Base-by-base conservation (phyloP, 1,140 invertebrate species). In the Arion vulgaris region DNA sequence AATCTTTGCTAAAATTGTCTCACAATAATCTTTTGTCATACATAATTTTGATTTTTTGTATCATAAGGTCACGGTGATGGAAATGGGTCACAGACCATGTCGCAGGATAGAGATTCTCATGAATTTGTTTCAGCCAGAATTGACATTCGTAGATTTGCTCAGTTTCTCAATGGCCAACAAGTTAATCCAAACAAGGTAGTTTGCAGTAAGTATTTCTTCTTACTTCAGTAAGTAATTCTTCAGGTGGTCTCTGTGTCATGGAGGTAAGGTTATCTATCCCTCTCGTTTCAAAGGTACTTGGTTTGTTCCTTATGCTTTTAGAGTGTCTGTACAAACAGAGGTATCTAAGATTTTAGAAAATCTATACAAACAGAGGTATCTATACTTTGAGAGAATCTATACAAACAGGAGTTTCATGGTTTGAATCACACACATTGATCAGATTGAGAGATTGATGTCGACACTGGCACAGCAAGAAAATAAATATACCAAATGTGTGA, bases 131-230 rank as follows among this genome's bases (percentile, higher is more conserved):
- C 92, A 39, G 94, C 93, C 4, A 92, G 91, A 41, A 92, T 95
- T 26, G 94, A 94, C 83, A 93, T 94, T 26, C 92, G 92, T 84
- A 94, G 93, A 81, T 93, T 95, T 80, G 86, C 93, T 19, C 94
- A 93, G 83, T 94, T 95, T 83, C 85, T 95, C 23, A 88, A 92
- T 4, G 94, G 94, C 87, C 94, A 95, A 74, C 91, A 93, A 71
- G 88, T 95, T 28, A 94, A 94, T 88, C 94, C 94, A 0, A 90
- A 91, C 19, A 91, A 89, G 83, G 94, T 95, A 13, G 93, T 94
- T 83, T 95, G 94, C 85, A 94, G 93, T 93, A 90, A 91, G 92
- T 92, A 41, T n/a, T 45, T 73, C 36, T 5, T 49, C 45, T 19
- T n/a, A n/a, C n/a, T n/a, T n/a, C n/a, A n/a, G n/a, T n/a, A n/a